Base-by-base conservation (phyloP, 2,113 vertebrate species). In the Potamarius usumacintae region DNA sequence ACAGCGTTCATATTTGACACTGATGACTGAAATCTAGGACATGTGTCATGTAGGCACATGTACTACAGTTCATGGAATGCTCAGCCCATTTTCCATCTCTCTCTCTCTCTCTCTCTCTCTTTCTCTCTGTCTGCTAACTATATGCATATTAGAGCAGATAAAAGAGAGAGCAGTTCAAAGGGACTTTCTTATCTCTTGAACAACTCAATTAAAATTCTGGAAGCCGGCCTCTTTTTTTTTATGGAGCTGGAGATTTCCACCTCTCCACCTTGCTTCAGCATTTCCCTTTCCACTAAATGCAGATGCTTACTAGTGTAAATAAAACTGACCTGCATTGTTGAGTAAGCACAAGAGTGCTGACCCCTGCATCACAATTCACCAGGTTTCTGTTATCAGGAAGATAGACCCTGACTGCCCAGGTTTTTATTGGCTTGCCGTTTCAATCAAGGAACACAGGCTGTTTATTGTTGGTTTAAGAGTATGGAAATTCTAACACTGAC, bases 281-380 rank as follows among this genome's bases (percentile, higher is more conserved):
- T 52, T 86, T 79, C 48, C 85, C 50, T 48, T 80, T 76, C 50
- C 50, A 34, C 50, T 77, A 60, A 77, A 76, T 42, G 67, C 50
- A 30, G 80, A 50, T 53, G 30, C 63, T 18, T 5, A 60, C 30
- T 30, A 25, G 30, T 50, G 42, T 82, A 72, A 87, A 82, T 87
- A 72, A 30, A 81, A 62, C 25, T 82, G 86, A 87, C 79, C 86
- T 82, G 65, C 67, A 87, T 87, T 87, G 86, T 87, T 82, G 17
- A 60, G 78, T 72, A 58, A 82, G 53, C 4, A 0, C 12, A 71
- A 53, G 10, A 20, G 17, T 62, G 17, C 65, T 82, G 86, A 87
- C 79, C 86, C 63, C 77, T 57, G 7, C 11, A n/a, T 55, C n/a
- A 48, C 50, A 22, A 72, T 65, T 34, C 0, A 18, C 72, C 48